These are phyloP conservation scores for Reticulitermes lucifugus DNA, from an alignment of 2,888 invertebrate genomes.

Conservation along the genomic window DNA sequence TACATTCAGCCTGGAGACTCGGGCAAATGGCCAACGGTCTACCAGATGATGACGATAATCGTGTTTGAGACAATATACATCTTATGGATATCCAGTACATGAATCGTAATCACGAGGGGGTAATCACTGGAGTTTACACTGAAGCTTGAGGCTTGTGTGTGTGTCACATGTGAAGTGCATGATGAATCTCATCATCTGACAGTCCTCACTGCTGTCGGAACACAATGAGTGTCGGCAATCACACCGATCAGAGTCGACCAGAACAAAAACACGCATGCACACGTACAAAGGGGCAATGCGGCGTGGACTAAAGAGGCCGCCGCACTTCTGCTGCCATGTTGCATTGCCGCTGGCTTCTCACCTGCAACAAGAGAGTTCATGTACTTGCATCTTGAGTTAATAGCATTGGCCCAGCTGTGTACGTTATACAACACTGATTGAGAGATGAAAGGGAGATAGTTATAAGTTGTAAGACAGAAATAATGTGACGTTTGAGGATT, in stretches of 20 bases:
- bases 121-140: neutral
- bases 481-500: too few relatives aligned
- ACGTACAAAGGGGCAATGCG: neutral
- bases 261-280: neutral
- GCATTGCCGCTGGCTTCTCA: conserved; percentile 87
- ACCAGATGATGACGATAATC: neutral
- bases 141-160: neutral
- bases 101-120: neutral
- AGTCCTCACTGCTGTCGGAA: neutral
- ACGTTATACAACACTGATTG: too few relatives aligned
- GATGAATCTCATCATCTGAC: conserved; percentile 11
- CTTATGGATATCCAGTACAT: neutral
- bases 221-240: neutral
- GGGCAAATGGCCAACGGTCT: neutral
- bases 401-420: too few relatives aligned
- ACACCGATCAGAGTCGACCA: neutral
- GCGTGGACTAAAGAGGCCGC: neutral
- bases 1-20: neutral
- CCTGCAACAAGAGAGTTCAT: conserved; percentile 66
- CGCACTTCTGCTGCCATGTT: conserved; percentile 67
- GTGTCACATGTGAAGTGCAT: neutral
- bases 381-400: too few relatives aligned
- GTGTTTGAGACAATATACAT: neutral
- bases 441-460: too few relatives aligned
- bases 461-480: too few relatives aligned